phyloP scores from a whole-genome alignment of 30 jellyfish, hydroid and myxozoan genomes.

The Morbakka virulenta region DNA sequence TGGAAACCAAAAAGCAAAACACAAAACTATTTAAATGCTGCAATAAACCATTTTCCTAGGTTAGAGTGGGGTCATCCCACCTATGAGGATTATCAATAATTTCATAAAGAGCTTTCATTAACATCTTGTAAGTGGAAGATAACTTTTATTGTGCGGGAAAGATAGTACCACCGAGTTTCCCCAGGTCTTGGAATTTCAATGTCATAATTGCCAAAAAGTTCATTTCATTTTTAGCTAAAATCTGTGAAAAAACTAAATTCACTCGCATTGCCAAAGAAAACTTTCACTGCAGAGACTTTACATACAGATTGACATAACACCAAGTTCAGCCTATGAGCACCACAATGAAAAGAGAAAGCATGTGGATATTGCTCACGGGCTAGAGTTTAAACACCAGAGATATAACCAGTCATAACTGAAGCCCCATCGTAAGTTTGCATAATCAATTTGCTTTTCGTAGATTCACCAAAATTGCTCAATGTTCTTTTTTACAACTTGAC shows the following conservation, averaged over 20 bases:
- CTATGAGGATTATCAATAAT: background rate
- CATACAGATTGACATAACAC: slow-evolving; percentile 54
- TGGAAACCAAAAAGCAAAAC: background rate
- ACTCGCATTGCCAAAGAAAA: slow-evolving; percentile 36
- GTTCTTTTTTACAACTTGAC: slow-evolving; percentile 3
- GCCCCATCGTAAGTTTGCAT: slow-evolving; percentile 54
- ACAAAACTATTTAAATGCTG: background rate
- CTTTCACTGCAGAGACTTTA: slow-evolving; percentile 16
- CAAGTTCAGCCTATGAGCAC: slow-evolving; percentile 37
- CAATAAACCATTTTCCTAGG: background rate
- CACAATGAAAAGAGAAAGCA: slow-evolving; percentile 32
- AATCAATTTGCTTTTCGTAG: slow-evolving; percentile 25
- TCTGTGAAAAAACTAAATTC: slow-evolving; percentile 36
- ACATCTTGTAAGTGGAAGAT: background rate
- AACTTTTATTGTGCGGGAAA: background rate
- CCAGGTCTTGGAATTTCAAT: background rate
- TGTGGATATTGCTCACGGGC: slow-evolving; percentile 35
- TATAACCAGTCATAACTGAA: slow-evolving; percentile 35
- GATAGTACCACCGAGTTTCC: background rate
- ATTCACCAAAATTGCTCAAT: slow-evolving; percentile 1
- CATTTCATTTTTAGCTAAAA: background rate
- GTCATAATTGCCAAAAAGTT: background rate
- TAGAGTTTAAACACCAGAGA: slow-evolving; percentile 31
- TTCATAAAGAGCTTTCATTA: no score
- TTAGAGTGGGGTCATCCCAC: background rate